phyloP scores from a whole-genome alignment of 2,888 invertebrate genomes.

The Tuberolachnus salignus region DNA sequence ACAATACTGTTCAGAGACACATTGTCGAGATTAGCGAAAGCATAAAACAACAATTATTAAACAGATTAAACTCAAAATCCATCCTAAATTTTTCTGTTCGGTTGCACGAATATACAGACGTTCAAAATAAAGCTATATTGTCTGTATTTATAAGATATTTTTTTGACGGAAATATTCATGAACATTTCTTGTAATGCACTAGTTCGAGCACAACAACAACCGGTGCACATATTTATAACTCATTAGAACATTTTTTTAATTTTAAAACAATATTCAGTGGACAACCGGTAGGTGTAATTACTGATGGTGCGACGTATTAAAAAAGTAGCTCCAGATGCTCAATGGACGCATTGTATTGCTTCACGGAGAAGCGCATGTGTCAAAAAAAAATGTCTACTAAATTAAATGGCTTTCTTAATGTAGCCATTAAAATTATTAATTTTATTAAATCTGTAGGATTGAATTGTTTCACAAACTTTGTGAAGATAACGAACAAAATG shows the following conservation, averaged over 20 bases:
- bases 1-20: background rate
- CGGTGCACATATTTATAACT: background rate
- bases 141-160: background rate
- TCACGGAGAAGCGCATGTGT: background rate
- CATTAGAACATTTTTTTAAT: background rate
- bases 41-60: background rate
- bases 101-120: background rate
- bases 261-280: background rate
- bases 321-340: background rate
- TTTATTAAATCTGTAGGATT: no score
- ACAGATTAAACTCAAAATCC: constrained; percentile 8
- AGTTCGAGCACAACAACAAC: background rate
- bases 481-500: background rate
- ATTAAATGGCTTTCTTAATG: background rate
- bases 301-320: background rate
- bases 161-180: background rate
- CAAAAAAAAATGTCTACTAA: background rate
- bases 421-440: background rate
- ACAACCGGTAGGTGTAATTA: background rate
- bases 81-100: background rate
- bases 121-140: background rate
- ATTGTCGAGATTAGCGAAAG: background rate
- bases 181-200: background rate
- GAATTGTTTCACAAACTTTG: background rate
- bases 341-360: background rate